A percentile compares a stretch with the other conserved stretches of the same genome.
phyloP scores from a whole-genome alignment of 2,888 invertebrate species.

The Trileptium ribeirensis region DNA sequence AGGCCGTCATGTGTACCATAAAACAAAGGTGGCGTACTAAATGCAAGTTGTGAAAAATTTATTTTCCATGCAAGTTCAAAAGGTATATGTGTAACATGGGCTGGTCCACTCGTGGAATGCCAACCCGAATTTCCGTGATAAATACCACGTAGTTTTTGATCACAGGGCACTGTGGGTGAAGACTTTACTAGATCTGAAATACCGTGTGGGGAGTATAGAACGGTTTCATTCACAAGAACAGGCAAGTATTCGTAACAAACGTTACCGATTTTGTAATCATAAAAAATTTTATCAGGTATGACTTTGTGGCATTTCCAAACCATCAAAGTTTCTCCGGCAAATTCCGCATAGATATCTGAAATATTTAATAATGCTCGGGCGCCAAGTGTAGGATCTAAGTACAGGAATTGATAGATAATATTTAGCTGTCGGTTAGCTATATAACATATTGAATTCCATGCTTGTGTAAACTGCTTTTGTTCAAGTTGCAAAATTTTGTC shows the following conservation, averaged over 20 bases:
- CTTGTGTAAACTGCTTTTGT: not conserved
- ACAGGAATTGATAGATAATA: not conserved
- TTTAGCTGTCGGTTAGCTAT: not conserved
- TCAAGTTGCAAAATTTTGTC: not conserved
- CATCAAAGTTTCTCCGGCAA: not conserved
- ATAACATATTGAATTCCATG: not conserved
- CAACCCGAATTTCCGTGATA: not conserved
- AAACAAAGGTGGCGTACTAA: not conserved
- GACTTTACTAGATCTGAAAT: not conserved
- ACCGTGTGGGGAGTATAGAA: not conserved
- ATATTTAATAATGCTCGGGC: not conserved
- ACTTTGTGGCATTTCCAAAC: not conserved
- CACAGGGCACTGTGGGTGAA: not conserved
- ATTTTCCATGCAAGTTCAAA: not conserved
- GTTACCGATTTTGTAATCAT: not conserved
- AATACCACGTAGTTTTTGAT: not conserved
- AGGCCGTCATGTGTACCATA: not conserved
- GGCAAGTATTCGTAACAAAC: not conserved
- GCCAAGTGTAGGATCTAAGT: not conserved
- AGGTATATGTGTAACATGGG: not conserved
- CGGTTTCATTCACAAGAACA: not conserved
- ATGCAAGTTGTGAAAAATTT: not conserved
- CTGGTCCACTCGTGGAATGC: not conserved
- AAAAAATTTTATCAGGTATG: no score
- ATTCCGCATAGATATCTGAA: not conserved